Evolutionary conservation across 1,140 invertebrate genomes (phyloP), one percentile per base, ranked within the genome.

Genomic region (Nasonia vitripennis): DNA sequence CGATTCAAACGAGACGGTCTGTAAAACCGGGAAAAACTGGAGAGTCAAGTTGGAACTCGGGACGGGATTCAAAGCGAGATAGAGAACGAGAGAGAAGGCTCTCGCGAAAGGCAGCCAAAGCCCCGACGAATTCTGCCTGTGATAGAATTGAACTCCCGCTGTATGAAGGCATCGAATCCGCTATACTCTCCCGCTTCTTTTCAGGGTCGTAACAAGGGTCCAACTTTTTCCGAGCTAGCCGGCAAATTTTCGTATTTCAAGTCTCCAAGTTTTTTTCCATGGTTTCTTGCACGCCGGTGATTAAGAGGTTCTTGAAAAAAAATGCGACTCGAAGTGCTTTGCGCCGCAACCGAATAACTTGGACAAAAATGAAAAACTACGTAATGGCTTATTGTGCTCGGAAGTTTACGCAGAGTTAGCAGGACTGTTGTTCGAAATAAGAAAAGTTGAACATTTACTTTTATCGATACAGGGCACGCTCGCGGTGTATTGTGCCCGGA

Each of bases 1-100:
- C 89, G 89, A 89, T 89, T 90, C 88, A 87, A 89, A 88, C 87
- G 87, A 74, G 67, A 82, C 78, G 70, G 81, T 78, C 86, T 55
- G 71, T 83, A 84, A 87, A 88, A 80, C 85, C 78, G 68, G 62
- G 70, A 80, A 85, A 85, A 79, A 80, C 81, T 37, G 70, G 77
- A 75, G 41, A 86, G 85, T 87, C 86, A 83, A 86, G 84, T 88
- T 83, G 79, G 81, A 86, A 87, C 87, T 74, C 83, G 77, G 55
- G 55, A 45, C 41, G 48, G 85, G 84, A 83, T 87, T 87, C 83
- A 83, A 87, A 86, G 86, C 83, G 78, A 83, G 83, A 77, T n/a
- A 74, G n/a, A 67, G 31, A 4, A 12, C 2, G 71, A 23, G 17
- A 51, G 14, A n/a, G 45, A 10, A 20, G 14, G 55, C 12, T 37